A percentile compares a stretch with the other conserved stretches of the same genome.
Evolutionary conservation across 2,797 vertebrate genomes (phyloP).

Genomic region (Sarcoramphus papa): DNA sequence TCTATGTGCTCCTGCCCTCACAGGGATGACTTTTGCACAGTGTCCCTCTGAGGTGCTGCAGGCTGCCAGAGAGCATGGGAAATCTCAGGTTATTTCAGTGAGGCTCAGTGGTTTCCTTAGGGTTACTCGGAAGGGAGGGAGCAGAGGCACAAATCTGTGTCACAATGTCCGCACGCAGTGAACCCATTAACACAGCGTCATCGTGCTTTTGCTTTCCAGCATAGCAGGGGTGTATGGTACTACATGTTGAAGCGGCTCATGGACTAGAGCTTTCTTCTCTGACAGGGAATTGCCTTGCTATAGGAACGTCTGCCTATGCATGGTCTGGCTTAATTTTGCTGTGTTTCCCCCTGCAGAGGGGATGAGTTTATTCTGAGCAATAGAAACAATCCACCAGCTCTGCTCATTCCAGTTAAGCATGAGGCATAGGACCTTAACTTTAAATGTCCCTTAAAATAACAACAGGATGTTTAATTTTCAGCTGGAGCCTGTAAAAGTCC

Average conservation of each 20-base stretch:
- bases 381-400: background rate
- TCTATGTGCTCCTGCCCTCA: background rate
- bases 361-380: background rate
- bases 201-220: background rate
- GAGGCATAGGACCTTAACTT: background rate
- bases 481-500: background rate
- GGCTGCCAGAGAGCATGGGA: background rate
- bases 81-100: background rate
- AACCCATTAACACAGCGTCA: background rate
- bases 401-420: background rate
- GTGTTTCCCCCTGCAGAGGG: background rate
- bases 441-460: background rate
- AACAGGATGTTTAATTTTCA: background rate
- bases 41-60: background rate
- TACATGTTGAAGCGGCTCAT: fast-evolving
- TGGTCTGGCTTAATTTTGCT: background rate
- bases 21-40: background rate
- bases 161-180: background rate
- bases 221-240: background rate
- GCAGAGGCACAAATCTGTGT: background rate
- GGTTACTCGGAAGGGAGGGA: background rate
- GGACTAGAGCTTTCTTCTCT: background rate
- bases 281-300: background rate
- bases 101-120: background rate
- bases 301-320: background rate